Conservation (phyloP, 1,140 invertebrate genomes). For the Holcopasites calliopsidis region DNA sequence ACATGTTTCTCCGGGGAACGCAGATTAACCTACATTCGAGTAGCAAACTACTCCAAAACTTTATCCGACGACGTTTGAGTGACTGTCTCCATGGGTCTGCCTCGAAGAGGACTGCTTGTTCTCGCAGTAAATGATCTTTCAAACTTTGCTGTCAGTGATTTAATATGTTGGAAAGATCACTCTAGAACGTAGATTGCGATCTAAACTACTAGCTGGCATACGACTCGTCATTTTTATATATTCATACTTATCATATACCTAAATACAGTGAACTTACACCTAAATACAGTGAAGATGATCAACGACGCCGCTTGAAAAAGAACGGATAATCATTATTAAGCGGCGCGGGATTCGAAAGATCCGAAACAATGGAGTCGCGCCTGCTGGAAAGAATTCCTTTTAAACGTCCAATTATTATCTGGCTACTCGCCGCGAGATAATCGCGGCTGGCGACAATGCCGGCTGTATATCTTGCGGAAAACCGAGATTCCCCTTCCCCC, state of each 20-base stretch:
- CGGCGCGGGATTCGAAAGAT: constrained; percentile 16
- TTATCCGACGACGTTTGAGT: not conserved
- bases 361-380: not conserved
- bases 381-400: constrained; percentile 4
- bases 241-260: too few species aligned
- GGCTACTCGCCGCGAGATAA: constrained; percentile 17
- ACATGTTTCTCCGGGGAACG: not conserved
- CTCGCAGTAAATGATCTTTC: not conserved
- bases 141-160: too few species aligned
- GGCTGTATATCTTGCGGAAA: constrained; percentile 39
- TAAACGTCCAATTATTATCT: constrained; percentile 40
- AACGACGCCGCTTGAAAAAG: not conserved
- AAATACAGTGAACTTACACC: too few species aligned
- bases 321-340: not conserved
- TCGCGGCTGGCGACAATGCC: constrained; percentile 31
- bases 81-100: constrained; percentile 19
- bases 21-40: constrained; percentile 4
- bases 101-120: not conserved
- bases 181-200: too few species aligned
- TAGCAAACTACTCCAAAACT: constrained; percentile 21
- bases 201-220: not conserved
- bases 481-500: not conserved
- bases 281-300: too few species aligned
- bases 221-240: not conserved
- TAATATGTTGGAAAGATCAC: too few species aligned